Conservation (phyloP, 1,140 invertebrate genomes). For the Ridgeia piscesae region DNA sequence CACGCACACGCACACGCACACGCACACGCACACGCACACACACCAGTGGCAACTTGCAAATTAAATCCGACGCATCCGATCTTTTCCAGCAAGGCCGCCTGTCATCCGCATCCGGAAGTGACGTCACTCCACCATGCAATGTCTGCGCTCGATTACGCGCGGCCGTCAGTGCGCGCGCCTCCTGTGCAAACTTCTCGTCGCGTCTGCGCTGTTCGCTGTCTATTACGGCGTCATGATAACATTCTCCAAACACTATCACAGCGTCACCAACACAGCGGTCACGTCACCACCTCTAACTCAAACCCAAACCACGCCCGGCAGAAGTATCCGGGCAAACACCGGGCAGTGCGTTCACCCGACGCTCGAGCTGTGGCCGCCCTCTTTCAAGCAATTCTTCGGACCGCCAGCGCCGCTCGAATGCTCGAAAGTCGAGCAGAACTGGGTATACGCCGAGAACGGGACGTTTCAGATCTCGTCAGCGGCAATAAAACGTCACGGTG, state of each 20-base stretch:
- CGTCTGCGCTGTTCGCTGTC: neutral
- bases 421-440: constrained; percentile 17
- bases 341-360: neutral
- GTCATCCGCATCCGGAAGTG: neutral
- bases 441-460: constrained; percentile 24
- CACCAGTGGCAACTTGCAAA: neutral
- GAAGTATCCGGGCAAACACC: neutral
- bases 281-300: neutral
- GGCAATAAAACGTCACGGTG: constrained; percentile 21
- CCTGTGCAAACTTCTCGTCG: neutral
- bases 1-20: neutral
- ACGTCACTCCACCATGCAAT: neutral
- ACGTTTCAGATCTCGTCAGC: constrained; percentile 25
- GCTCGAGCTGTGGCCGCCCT: neutral
- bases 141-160: neutral
- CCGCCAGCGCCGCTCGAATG: constrained; percentile 22
- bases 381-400: constrained; percentile 9
- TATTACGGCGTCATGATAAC: neutral
- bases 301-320: neutral
- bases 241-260: neutral
- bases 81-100: neutral
- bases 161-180: neutral
- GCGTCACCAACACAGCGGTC: neutral
- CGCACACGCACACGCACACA: neutral
- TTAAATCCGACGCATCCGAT: neutral